phyloP scores from a whole-genome alignment of 1,140 invertebrate genomes.

The Drosophila teissieri region DNA sequence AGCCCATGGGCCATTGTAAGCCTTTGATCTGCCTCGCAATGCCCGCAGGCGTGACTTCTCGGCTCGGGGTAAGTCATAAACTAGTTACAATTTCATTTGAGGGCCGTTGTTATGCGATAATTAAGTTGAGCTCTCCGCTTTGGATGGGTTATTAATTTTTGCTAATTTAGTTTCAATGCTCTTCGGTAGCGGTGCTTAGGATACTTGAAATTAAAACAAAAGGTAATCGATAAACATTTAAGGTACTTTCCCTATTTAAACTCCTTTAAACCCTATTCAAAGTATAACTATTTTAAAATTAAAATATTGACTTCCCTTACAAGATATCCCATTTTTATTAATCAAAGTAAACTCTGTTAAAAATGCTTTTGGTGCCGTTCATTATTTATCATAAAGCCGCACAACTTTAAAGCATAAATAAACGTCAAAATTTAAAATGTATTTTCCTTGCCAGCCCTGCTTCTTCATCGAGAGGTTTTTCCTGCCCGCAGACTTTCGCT shows the following conservation, averaged over 20 bases:
- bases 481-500: background rate
- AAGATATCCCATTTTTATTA: too few species aligned
- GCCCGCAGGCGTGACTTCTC: constrained; percentile 17
- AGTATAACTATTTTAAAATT: too few species aligned
- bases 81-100: constrained; percentile 25
- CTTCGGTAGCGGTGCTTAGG: background rate
- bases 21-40: constrained; percentile 52
- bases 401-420: background rate
- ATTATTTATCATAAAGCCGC: background rate
- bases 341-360: too few species aligned
- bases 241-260: too few species aligned
- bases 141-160: constrained; percentile 11
- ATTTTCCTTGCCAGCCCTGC: constrained; percentile 7
- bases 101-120: constrained; percentile 29
- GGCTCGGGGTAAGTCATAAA: constrained; percentile 42
- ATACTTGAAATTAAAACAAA: background rate
- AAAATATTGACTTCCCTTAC: too few species aligned
- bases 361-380: too few species aligned
- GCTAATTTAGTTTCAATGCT: constrained; percentile 4
- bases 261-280: too few species aligned
- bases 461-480: background rate
- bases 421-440: background rate
- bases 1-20: constrained; percentile 39
- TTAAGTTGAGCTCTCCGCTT: constrained; percentile 31
- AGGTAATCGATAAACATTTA: too few species aligned